Evolutionary conservation across 1,140 invertebrate genomes (phyloP).

Genomic region (Macrotrachela quadricornifera): DNA sequence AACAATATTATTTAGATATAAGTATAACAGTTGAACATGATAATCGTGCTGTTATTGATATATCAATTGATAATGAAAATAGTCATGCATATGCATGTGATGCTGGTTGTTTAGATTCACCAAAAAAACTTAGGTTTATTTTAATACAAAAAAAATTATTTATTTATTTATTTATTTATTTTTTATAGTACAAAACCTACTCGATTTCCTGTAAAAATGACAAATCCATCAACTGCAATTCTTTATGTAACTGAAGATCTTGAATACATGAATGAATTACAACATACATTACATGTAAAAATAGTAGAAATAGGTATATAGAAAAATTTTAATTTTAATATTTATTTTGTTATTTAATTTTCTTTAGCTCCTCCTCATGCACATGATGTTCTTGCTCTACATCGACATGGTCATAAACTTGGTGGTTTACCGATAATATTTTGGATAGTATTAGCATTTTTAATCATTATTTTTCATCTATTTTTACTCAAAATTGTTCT

Average conservation of each 20-base stretch:
- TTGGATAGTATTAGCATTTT: constrained; percentile 67
- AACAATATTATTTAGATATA: constrained; percentile 65
- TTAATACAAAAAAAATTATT: too few species aligned
- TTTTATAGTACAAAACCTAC: constrained; percentile 36
- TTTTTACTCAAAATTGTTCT: constrained; percentile 53
- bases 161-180: not conserved
- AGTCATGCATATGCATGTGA: constrained; percentile 71
- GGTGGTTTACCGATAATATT: constrained; percentile 72
- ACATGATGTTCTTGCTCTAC: constrained; percentile 66
- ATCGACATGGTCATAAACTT: constrained; percentile 68
- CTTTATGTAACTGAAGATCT: constrained; percentile 73
- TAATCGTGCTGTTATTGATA: constrained; percentile 61
- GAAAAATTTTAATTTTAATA: not conserved
- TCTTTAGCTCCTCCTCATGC: constrained; percentile 66
- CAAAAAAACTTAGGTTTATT: constrained; percentile 25
- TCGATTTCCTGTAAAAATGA: constrained; percentile 69
- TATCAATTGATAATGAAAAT: constrained; percentile 58
- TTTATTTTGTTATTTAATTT: constrained; percentile 7
- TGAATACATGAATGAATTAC: constrained; percentile 67
- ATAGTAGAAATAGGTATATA: constrained; percentile 52
- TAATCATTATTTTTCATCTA: constrained; percentile 75
- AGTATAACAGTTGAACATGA: constrained; percentile 54
- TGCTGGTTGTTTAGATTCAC: constrained; percentile 63
- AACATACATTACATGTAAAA: constrained; percentile 68
- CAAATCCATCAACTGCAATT: constrained; percentile 68